Evolutionary conservation across 2,797 vertebrate species (phyloP), one percentile per base, ranked within the genome.

Genomic region (Ispidina picta): DNA sequence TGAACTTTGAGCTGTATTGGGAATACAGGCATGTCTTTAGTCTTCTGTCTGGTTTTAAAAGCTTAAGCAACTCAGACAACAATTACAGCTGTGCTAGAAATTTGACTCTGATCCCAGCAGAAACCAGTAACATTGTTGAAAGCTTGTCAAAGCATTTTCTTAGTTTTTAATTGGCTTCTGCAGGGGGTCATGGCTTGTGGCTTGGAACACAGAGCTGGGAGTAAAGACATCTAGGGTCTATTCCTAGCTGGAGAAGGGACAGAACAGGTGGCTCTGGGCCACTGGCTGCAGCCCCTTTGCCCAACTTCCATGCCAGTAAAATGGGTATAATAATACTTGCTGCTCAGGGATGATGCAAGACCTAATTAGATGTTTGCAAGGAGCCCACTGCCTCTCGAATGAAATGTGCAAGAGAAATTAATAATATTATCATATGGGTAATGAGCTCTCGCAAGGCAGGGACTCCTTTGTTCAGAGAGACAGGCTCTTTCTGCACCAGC

Each of bases 381-480:
- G 31, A 94, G 81, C 39, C 52, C 1, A 0, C 43, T 80, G 86
- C 43, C 70, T 64, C 91, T 92, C 76, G 1, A 3, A 70, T 81
- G 89, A 73, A 87, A 64, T 90, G 43, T 76, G 80, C 39, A 41
- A 59, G 52, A 88, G 55, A 88, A 92, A 96, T 90, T 56, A 92
- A 46, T 23, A 60, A 48, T 78, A 81, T 86, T 95, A 93, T 87
- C 72, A 52, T 88, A 83, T 8, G 75, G 72, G 91, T 93, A 96
- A 94, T 90, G 92, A 95, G 88, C 60, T 95, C 94, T 96, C 86
- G 37, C 78, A 77, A 94, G 89, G 80, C 89, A 75, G 86, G 69
- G 66, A 39, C 39, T 76, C 49, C 69, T 90, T 93, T 96, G 86
- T 93, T 95, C 86, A 77, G 19, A 75, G 56, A 79, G 29, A 79